Percentiles rank a stretch among this genome's conserved stretches.
phyloP scores from a whole-genome alignment of 1,140 invertebrate genomes.

The Artemia franciscana region DNA sequence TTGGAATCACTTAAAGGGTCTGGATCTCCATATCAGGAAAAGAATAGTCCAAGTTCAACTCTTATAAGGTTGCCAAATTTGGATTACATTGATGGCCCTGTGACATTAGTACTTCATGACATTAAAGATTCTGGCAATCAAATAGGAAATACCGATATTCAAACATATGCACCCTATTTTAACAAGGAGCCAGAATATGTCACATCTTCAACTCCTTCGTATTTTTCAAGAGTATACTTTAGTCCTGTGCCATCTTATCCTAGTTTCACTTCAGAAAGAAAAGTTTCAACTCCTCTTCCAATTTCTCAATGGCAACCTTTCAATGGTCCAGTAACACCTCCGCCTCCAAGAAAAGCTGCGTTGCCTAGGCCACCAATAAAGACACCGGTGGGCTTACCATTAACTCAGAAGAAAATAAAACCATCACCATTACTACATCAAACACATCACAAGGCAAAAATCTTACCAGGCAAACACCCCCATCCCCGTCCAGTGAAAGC shows the following conservation, averaged over 20 bases:
- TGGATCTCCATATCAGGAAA: not conserved
- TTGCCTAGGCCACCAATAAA: not conserved
- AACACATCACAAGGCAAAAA: too few species aligned
- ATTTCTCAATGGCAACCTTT: not conserved
- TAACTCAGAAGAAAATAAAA: too few species aligned
- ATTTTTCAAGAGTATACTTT: not conserved
- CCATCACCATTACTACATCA: too few species aligned
- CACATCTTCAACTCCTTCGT: not conserved
- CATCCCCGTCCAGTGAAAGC: too few species aligned
- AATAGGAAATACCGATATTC: not conserved
- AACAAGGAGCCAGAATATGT: too few species aligned
- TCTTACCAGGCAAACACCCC: too few species aligned
- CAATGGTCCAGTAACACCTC: not conserved
- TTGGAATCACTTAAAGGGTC: not conserved
- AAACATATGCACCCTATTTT: too few species aligned
- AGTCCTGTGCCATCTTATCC: not conserved
- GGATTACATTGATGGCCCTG: not conserved
- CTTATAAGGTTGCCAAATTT: not conserved
- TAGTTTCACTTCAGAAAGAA: not conserved
- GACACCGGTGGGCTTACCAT: too few species aligned
- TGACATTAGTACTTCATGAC: not conserved
- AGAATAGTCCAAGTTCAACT: not conserved
- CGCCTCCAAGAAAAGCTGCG: not conserved
- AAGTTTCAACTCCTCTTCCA: not conserved
- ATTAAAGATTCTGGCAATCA: not conserved